phyloP scores from a whole-genome alignment of 2,113 vertebrate species.

The Passer montanus region DNA sequence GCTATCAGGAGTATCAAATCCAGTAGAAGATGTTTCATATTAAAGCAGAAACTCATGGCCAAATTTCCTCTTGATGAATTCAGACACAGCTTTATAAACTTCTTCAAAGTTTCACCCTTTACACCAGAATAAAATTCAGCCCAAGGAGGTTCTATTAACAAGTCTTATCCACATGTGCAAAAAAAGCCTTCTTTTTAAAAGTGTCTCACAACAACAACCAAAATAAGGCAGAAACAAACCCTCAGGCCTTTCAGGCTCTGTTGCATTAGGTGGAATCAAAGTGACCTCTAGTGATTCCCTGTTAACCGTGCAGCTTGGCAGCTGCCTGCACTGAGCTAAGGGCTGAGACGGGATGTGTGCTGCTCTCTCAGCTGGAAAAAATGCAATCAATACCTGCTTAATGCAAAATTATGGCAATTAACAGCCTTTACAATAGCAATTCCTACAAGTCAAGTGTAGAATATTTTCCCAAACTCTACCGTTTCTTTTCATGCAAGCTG shows the following conservation, averaged over 20 bases:
- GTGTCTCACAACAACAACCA: not conserved
- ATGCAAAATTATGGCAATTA: not conserved
- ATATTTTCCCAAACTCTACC: not conserved
- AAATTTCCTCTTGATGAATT: constrained; percentile 20
- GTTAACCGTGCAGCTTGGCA: not conserved
- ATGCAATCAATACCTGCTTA: not conserved
- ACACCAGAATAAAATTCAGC: not conserved
- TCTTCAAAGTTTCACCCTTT: constrained; percentile 15
- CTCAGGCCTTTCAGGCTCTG: not conserved
- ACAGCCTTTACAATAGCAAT: not conserved
- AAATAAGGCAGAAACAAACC: not conserved
- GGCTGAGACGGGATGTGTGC: not conserved
- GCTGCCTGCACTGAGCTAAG: not conserved
- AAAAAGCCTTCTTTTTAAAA: not conserved
- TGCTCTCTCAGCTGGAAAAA: not conserved
- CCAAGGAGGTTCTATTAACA: not conserved
- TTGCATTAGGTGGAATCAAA: constrained; percentile 48
- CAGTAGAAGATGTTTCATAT: constrained; percentile 46
- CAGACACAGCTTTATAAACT: constrained; percentile 8
- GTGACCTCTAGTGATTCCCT: constrained; percentile 71
- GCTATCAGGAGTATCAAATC: constrained; percentile 29
- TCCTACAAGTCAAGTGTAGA: not conserved
- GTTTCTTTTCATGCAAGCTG: not conserved
- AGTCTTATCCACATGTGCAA: not conserved
- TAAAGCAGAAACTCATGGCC: constrained; percentile 25